Evolutionary conservation across 2,888 invertebrate genomes (phyloP), one percentile per base, ranked within the genome.

Genomic region (Cheilosia pagana): DNA sequence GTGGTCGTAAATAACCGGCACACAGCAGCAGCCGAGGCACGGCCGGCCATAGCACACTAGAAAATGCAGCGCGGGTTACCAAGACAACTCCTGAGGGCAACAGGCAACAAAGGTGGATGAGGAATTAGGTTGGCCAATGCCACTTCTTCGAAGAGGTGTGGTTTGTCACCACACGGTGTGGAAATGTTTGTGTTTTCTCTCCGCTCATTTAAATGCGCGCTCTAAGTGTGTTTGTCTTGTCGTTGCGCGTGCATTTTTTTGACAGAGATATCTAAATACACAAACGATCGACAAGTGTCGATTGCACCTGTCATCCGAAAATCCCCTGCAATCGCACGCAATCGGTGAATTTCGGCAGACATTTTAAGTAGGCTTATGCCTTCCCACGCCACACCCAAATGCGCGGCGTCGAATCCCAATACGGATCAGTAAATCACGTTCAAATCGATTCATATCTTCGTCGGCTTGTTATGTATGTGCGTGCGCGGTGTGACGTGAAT

Each of bases 361-460:
- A 57, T 65, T 55, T 65, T 39, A 79, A 60, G 76, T 43, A 68
- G 55, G 57, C 48, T 39, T 52, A 3, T 23, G 41, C 21, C 28
- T 76, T 81, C 81, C 55, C 81, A 77, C 60, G n/a, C 65, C 81
- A 67, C 81, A 82, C 81, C 81, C 63, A 59, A 59, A 53, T 62
- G 31, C 72, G 62, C 67, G 68, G 65, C 28, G 28, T 50, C 23
- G 35, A 75, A 52, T 68, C 59, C 28, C 59, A 78, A 72, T 52
- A 65, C 57, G 35, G 53, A 74, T 70, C 72, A 68, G 78, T 74
- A 63, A 52, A 83, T 83, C 82, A 78, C 72, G 72, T 78, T 68
- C 82, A 68, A 75, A 65, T 67, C 45, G 79, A 79, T 74, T 79
- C 59, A 45, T 83, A 79, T 79, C 79, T 70, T 39, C 68, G 41